Evolutionary conservation across 2,113 vertebrate genomes (phyloP), one percentile per base, ranked within the genome.

Genomic region (Colossoma macropomum): DNA sequence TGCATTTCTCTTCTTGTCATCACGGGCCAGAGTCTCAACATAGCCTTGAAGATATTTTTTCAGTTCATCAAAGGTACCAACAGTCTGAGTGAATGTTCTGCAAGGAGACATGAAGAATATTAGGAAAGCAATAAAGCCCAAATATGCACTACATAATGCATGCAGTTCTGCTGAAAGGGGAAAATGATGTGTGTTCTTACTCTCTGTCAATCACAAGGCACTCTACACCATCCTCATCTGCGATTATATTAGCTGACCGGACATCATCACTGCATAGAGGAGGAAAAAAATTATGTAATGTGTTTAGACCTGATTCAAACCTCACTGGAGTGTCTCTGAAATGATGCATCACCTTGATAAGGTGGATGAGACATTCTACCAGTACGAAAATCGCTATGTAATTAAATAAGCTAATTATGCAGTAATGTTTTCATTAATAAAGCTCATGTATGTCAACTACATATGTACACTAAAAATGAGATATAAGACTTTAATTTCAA

Each of bases 201-300:
- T 94, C 92, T 86, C 94, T 87, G 89, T 95, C 94, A 38, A 95
- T 95, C 78, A 95, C 93, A 0, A 95, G 92, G 81, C 94, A 95
- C 88, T 95, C 93, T 82, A 95, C 91, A 0, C 91, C 91, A 32
- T 95, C 90, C 84, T 95, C 94, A 5, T 94, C 94, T 0, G 94
- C 94, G 9, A 95, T 91, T 85, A 95, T 95, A 28, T 93, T 95
- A 10, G 94, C 94, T 4, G 94, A 95, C 60, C 93, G 82, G 76
- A 94, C 90, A 4, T 95, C 94, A 50, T 95, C 93, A 38, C 94
- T 95, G 87, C 27, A 87, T 80, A 75, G 30, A 52, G 65, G 50
- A 6, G 85, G 66, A n/a, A 38, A 62, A 9, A 30, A 62, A 72
- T 60, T 52, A 32, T 25, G 45, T 48, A 70, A 73, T 70, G 32